Base-by-base conservation (phyloP, 2,888 invertebrate genomes). In the Drosophila fulvimacula region DNA sequence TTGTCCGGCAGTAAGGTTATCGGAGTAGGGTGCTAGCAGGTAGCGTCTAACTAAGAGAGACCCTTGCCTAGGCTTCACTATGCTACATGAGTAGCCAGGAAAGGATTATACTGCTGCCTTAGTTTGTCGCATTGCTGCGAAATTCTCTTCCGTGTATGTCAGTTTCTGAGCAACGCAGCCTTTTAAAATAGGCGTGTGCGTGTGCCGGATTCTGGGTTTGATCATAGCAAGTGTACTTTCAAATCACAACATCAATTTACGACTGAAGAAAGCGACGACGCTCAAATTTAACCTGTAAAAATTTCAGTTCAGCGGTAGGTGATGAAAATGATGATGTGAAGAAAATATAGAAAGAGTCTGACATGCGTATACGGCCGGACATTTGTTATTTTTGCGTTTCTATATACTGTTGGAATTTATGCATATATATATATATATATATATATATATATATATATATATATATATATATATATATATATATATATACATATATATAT, bases 91-190 rank as follows among this genome's bases (percentile, higher is more conserved):
- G 64, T 46, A 68, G 55, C 77, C 58, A 61, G 60, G 65, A 77
- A 69, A 57, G 81, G 84, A 84, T 84, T 88, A 86, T 65, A 67
- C 58, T 56, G 44, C 52, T 51, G 41, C 58, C 30, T 49, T 55
- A 44, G 48, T 66, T 63, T 70, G 44, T 57, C 61, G 71, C 67
- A 71, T 61, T 81, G 73, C 69, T 69, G 21, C 49, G 49, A 69
- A 71, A 51, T 75, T 24, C 38, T 76, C 53, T 46, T 46, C 30
- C 9, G 4, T 46, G 49, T 41, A 21, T 24, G 21, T 7, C 3
- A 42, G 55, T 41, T 30, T 30, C 21, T 49, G 42, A 42, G 64
- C 30, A 27, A 34, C 32, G 11, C 48, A 9, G 39, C 19, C 38
- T 34, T 30, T 51, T 21, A 17, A 34, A 55, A 48, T 39, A 60